These are phyloP conservation scores for Sebastes trivittatus DNA, from an alignment of 2,797 vertebrate species.

Conservation along the genomic window DNA sequence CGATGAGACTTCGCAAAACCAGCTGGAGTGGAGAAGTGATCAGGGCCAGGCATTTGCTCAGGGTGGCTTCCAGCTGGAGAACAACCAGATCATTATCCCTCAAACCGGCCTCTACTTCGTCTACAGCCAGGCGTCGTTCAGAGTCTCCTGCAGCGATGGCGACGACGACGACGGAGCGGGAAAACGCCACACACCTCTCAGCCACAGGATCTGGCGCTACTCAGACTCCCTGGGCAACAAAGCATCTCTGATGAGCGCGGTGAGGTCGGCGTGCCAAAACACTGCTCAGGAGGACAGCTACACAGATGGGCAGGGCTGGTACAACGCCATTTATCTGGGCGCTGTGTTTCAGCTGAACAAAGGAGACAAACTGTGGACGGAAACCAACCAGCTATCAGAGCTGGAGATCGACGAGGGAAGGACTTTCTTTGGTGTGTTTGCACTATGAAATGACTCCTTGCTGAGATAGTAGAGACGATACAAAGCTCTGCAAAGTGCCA, in stretches of 20 bases:
- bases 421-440: constrained; percentile 83
- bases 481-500: background rate
- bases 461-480: background rate
- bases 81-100: constrained; percentile 74
- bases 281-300: background rate
- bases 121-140: constrained; percentile 84
- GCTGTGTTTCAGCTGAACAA: constrained; percentile 75
- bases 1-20: rapidly evolving
- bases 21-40: constrained; percentile 64
- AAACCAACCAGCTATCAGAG: constrained; percentile 53
- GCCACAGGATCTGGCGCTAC: constrained; percentile 70
- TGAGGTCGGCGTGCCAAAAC: constrained; percentile 74
- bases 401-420: constrained; percentile 71
- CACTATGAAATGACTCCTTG: constrained; percentile 60
- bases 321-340: constrained; percentile 80
- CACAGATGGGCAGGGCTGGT: constrained; percentile 55
- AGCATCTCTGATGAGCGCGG: constrained; percentile 65
- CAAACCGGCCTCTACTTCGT: constrained; percentile 79
- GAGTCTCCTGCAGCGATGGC: constrained; percentile 50
- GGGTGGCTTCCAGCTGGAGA: constrained; percentile 64
- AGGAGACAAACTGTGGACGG: constrained; percentile 75
- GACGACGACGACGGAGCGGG: background rate
- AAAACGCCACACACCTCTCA: constrained; percentile 37
- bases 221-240: constrained; percentile 50
- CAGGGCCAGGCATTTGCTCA: constrained; percentile 75